Evolutionary conservation across 35 echinoderm and acorn worm genomes (phyloP), one percentile per base, ranked within the genome.

Genomic region (Patiria miniata): DNA sequence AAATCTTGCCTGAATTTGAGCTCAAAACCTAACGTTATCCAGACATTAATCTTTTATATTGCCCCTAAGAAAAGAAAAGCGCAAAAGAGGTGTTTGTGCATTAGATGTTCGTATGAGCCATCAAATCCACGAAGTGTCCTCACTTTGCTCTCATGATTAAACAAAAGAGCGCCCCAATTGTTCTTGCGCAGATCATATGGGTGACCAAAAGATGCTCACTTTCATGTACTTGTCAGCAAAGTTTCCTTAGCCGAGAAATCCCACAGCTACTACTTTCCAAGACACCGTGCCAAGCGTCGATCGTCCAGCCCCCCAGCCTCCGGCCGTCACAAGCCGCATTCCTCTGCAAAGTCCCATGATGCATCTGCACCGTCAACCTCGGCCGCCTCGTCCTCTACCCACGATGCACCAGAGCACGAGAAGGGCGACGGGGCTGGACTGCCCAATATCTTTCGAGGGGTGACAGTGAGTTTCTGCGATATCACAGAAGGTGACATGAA

Each of bases 391-490:
- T 2, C 65, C 23, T 73, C 65, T 0, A 32, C 58, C 18, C 28
- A 12, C 14, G 26, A 26, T 12, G 26, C 26, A 26, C 14, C 65
- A 10, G 26, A 30, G 14, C 10, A 8, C 2, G 65, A 73, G 2
- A 4, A 47, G 42, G 12, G 42, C 42, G 65, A 73, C 65, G 65
- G 21, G 65, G 16, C 21, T 9, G 65, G 65, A 30, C 65, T 73
- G 19, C 65, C 65, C 1, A 73, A 23, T 73, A 26, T 73, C 65
- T 30, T 73, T 0, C 65, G 65, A 73, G 65, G 65, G 65, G 65
- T 73, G 65, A 73, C 29, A 30, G 65, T 73, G 65, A 73, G 21
- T 23, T 73, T 73, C 65, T 36, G 65, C 34, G 65, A 73, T 30
- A 10, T 73, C 29, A 23, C 23, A 2, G 65, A 36, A 0, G 26